Evolutionary conservation across 2,797 vertebrate species (phyloP).

Genomic region (Bovichtus variegatus): DNA sequence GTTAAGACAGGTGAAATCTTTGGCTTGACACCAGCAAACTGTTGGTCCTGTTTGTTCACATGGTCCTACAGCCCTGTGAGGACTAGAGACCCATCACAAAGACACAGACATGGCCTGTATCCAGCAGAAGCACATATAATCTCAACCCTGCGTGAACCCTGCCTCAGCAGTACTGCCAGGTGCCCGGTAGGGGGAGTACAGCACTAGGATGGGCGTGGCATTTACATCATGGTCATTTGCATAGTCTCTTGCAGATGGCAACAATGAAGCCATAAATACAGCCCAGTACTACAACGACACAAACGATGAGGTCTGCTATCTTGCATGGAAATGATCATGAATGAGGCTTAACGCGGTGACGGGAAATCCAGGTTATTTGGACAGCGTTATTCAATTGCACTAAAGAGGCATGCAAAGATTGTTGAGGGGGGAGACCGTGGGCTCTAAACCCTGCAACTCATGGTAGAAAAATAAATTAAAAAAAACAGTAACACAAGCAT

Average conservation of each 20-base stretch:
- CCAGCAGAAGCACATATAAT: conserved; percentile 17
- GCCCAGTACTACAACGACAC: conserved; percentile 58
- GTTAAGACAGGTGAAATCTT: background rate
- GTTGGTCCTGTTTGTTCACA: background rate
- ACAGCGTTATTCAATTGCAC: conserved; percentile 64
- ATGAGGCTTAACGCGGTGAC: conserved; percentile 65
- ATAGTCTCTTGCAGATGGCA: conserved; percentile 80
- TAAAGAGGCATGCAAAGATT: conserved; percentile 80
- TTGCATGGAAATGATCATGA: conserved; percentile 71
- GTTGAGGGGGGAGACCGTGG: conserved; percentile 38
- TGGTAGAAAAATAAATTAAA: conserved; percentile 52
- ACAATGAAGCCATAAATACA: conserved; percentile 71
- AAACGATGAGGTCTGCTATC: conserved; percentile 55
- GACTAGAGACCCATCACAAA: conserved; percentile 31
- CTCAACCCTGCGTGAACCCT: conserved; percentile 52
- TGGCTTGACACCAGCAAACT: conserved; percentile 1
- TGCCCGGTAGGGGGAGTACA: conserved; percentile 61
- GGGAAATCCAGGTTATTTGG: conserved; percentile 57
- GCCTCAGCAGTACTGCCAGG: conserved; percentile 37
- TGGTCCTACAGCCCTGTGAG: background rate
- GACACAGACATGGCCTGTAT: conserved; percentile 28
- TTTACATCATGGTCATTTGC: conserved; percentile 73
- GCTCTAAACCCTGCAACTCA: conserved; percentile 59
- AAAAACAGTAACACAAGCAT: conserved; percentile 81
- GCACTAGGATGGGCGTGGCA: conserved; percentile 78